Conservation (phyloP, 2,888 invertebrate genomes). For the Athetis lepigone region DNA sequence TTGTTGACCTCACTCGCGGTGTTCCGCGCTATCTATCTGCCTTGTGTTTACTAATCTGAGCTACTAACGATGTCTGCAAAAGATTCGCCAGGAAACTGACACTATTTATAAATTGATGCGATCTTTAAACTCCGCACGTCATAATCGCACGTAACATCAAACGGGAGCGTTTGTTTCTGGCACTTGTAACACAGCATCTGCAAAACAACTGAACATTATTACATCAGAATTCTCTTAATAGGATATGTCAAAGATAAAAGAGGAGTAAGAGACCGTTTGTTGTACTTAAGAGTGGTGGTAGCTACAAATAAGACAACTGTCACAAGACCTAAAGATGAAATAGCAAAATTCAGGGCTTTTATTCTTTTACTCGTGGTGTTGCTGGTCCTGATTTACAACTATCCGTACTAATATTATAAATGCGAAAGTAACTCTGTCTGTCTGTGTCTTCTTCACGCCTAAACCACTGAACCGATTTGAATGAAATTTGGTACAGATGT, state of each 20-base stretch:
- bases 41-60: too few relatives aligned
- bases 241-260: neutral
- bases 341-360: neutral
- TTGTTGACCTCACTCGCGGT: too few relatives aligned
- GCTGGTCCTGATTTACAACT: too few relatives aligned
- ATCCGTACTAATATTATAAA: too few relatives aligned
- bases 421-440: too few relatives aligned
- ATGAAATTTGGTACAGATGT: too few relatives aligned
- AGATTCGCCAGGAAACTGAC: constrained; percentile 53
- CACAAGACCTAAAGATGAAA: neutral
- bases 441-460: too few relatives aligned
- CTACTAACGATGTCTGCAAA: constrained; percentile 29
- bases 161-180: constrained; percentile 40
- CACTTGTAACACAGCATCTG: constrained; percentile 10
- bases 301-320: neutral
- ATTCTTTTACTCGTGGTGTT: neutral
- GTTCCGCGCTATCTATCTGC: too few relatives aligned
- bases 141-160: constrained; percentile 55
- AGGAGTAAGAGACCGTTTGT: neutral
- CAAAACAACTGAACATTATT: constrained; percentile 13
- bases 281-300: neutral
- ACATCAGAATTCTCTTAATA: constrained; percentile 5
- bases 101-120: constrained; percentile 57
- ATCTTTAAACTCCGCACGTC: constrained; percentile 52
- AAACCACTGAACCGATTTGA: too few relatives aligned